These are phyloP conservation scores for Torymus tubicola DNA, from an alignment of 2,888 invertebrate species.

Conservation along the genomic window DNA sequence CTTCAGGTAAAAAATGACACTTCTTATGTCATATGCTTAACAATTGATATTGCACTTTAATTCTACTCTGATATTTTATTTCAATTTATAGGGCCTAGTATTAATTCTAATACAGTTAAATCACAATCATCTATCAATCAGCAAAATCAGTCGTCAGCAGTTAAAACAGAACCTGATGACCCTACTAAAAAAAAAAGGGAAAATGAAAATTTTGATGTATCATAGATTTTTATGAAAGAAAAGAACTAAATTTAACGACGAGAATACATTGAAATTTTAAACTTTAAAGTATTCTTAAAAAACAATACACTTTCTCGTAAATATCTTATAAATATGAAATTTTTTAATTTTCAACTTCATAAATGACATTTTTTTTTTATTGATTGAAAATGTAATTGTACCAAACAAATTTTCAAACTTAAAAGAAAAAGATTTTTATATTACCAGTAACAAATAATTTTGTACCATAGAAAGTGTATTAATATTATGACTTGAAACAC, in stretches of 20 bases:
- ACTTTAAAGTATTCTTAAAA: slow-evolving; percentile 1
- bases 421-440: too few relatives aligned
- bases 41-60: neutral
- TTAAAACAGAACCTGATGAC: slow-evolving; percentile 71
- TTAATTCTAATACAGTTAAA: slow-evolving; percentile 19
- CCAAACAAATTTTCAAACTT: too few relatives aligned
- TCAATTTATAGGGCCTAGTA: slow-evolving; percentile 17
- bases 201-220: slow-evolving; percentile 73
- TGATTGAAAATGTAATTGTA: too few relatives aligned
- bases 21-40: slow-evolving; percentile 13
- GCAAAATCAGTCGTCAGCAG: slow-evolving; percentile 57
- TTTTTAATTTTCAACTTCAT: too few relatives aligned
- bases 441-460: too few relatives aligned
- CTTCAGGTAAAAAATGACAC: slow-evolving; percentile 71
- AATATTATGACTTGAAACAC: too few relatives aligned
- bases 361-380: too few relatives aligned
- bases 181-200: slow-evolving; percentile 69
- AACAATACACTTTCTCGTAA: too few relatives aligned
- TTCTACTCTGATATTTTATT: neutral
- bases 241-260: neutral
- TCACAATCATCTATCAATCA: slow-evolving; percentile 20
- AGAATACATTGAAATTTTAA: slow-evolving; percentile 29
- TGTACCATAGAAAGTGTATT: too few relatives aligned
- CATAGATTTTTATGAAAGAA: slow-evolving; percentile 60
- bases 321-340: too few relatives aligned